Evolutionary conservation across 2,797 vertebrate species (phyloP).

Genomic region (Caiman crocodilus): DNA sequence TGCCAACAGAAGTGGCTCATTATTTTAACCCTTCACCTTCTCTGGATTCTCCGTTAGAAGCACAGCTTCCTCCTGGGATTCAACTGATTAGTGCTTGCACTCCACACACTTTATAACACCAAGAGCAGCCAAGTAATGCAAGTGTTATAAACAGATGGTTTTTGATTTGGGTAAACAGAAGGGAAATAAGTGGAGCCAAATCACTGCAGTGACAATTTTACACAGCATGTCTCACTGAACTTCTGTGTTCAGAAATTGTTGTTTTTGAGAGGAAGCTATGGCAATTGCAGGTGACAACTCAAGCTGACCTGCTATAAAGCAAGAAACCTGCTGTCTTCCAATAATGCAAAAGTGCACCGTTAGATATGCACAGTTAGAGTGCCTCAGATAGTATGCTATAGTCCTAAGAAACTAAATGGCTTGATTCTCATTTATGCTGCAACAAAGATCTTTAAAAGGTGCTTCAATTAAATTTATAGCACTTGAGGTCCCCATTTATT

Average conservation of each 20-base stretch:
- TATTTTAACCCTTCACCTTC: slow-evolving; percentile 72
- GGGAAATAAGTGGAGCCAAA: slow-evolving; percentile 49
- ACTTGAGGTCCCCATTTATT: not conserved
- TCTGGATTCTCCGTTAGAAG: slow-evolving; percentile 63
- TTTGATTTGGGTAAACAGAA: slow-evolving; percentile 57
- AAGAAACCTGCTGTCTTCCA: not conserved
- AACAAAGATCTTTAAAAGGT: not conserved
- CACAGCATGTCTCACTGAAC: slow-evolving; percentile 9
- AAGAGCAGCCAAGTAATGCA: slow-evolving; percentile 49
- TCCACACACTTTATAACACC: slow-evolving; percentile 61
- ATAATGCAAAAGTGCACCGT: not conserved
- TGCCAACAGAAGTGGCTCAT: slow-evolving; percentile 56
- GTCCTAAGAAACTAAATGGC: not conserved
- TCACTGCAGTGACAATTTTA: slow-evolving; percentile 20
- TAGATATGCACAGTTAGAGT: no score
- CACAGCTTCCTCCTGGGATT: slow-evolving; percentile 52
- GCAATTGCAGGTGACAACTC: not conserved
- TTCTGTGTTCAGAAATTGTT: slow-evolving; percentile 10
- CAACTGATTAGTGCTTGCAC: slow-evolving; percentile 18
- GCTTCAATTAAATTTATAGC: not conserved
- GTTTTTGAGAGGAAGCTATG: not conserved
- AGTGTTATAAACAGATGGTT: slow-evolving; percentile 68
- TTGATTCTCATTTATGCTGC: not conserved
- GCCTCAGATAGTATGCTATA: not conserved
- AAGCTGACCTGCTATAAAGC: not conserved